Conservation (phyloP, 2,797 vertebrate species). For the Eutrigla gurnardus region DNA sequence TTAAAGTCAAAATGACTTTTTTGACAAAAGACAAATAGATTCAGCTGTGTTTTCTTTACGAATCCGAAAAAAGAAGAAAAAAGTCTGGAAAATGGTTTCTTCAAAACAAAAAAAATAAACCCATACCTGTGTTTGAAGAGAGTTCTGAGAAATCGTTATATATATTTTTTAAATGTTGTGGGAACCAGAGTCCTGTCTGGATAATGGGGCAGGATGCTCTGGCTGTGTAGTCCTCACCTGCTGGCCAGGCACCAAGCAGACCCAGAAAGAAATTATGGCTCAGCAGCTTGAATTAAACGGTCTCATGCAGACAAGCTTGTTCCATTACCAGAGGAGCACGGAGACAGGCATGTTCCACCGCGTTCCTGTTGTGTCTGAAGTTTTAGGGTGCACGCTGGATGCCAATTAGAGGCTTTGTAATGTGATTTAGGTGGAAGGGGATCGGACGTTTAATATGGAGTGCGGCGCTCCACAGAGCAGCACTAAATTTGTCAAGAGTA, state of each 20-base stretch:
- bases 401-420: slow-evolving; percentile 65
- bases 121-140: slow-evolving; percentile 21
- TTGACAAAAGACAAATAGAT: not conserved
- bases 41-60: slow-evolving; percentile 15
- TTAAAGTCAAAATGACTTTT: slow-evolving; percentile 24
- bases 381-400: slow-evolving; percentile 60
- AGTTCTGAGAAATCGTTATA: slow-evolving; percentile 45
- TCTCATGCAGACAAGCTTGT: slow-evolving; percentile 63
- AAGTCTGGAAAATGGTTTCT: slow-evolving; percentile 14
- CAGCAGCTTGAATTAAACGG: slow-evolving; percentile 64
- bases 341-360: slow-evolving; percentile 52
- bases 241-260: slow-evolving; percentile 67
- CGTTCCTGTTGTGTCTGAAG: slow-evolving; percentile 62
- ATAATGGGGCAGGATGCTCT: slow-evolving; percentile 59
- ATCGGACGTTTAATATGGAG: slow-evolving; percentile 24
- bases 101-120: slow-evolving; percentile 22
- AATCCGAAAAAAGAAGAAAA: slow-evolving; percentile 1
- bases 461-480: not conserved
- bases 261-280: slow-evolving; percentile 62
- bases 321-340: slow-evolving; percentile 48
- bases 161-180: slow-evolving; percentile 32
- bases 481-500: slow-evolving; percentile 22
- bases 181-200: slow-evolving; percentile 41
- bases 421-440: slow-evolving; percentile 53
- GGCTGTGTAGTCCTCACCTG: slow-evolving; percentile 64